Conservation (phyloP, 1,140 invertebrate species). For the Panagrolaimus sp. region DNA sequence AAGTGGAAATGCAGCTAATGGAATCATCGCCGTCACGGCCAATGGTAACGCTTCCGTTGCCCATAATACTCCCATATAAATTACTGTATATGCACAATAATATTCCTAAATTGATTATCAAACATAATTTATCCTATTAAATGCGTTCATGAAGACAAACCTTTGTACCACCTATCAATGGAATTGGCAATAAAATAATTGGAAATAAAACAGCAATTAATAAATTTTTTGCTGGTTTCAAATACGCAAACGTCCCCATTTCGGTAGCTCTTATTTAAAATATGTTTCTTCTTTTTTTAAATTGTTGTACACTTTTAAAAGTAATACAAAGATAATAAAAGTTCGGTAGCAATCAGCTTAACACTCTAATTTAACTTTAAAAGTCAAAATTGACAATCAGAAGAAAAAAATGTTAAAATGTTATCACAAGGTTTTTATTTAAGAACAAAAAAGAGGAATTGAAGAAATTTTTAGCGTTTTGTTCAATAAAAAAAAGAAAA, state of each 20-base stretch:
- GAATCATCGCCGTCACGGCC: background rate
- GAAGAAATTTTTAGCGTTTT: too few relatives aligned
- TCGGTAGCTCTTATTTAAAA: too few relatives aligned
- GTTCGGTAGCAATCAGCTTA: too few relatives aligned
- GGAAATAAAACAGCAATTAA: background rate
- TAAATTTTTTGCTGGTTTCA: conserved; percentile 9
- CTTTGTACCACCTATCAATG: conserved; percentile 3
- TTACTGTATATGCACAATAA: background rate
- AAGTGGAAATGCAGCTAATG: background rate
- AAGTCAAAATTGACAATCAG: too few relatives aligned
- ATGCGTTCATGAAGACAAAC: background rate
- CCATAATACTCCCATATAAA: conserved; percentile 7
- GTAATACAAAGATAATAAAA: too few relatives aligned
- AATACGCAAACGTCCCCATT: background rate
- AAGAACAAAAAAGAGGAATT: too few relatives aligned
- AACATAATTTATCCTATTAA: background rate
- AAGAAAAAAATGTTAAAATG: too few relatives aligned
- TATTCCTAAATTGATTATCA: conserved; percentile 5
- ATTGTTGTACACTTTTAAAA: too few relatives aligned
- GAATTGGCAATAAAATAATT: background rate
- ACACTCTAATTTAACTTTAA: too few relatives aligned
- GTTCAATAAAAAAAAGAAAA: too few relatives aligned
- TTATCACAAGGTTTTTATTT: too few relatives aligned
- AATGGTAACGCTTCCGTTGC: background rate
- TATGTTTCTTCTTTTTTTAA: too few relatives aligned